Base-by-base conservation (phyloP, 2,113 vertebrate species). In the Semicossyphus pulcher region DNA sequence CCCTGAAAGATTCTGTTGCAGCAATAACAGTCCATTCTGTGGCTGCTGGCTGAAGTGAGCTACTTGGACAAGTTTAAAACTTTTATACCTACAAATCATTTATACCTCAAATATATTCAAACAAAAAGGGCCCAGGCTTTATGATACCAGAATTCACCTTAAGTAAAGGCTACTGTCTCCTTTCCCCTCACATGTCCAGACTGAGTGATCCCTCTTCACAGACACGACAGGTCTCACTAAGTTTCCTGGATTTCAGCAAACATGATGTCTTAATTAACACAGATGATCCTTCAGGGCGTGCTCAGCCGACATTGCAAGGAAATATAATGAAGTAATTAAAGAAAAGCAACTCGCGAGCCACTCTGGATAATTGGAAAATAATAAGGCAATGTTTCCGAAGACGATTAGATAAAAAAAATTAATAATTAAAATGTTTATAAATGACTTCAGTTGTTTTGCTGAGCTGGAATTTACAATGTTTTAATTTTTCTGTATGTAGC, bases 301-400 rank as follows among this genome's bases (percentile, higher is more conserved):
- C 76, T 84, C 75, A 75, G 78, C 63, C 66, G 65, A 82, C 49
- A 76, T 44, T n/a, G 48, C 53, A 47, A 42, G 49, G 70, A 78
- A 76, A 75, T 48, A 73, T 60, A 84, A 82, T 74, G 32, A 79
- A 84, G 61, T 68, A 80, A 89, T 83, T 81, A 78, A 69, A 85
- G 64, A 81, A 81, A 81, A 61, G 36, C 75, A 77, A 87, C 80
- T 81, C 57, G 23, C 59, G 15, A 42, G 48, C 36, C 47, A 71
- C 72, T 69, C 61, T 41, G 44, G 36, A 72, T 81, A 85, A 90
- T 75, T 85, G 58, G 61, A 80, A 86, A 83, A 86, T 88, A 85
- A 84, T 64, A 83, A 67, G 62, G 11, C 12, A 57, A 34, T 59
- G 63, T 84, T 78, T 84, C 51, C n/a, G 20, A 26, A 64, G 58